Evolutionary conservation across 2,113 vertebrate genomes (phyloP), one percentile per base, ranked within the genome.

Genomic region (Halcyon malimbica): DNA sequence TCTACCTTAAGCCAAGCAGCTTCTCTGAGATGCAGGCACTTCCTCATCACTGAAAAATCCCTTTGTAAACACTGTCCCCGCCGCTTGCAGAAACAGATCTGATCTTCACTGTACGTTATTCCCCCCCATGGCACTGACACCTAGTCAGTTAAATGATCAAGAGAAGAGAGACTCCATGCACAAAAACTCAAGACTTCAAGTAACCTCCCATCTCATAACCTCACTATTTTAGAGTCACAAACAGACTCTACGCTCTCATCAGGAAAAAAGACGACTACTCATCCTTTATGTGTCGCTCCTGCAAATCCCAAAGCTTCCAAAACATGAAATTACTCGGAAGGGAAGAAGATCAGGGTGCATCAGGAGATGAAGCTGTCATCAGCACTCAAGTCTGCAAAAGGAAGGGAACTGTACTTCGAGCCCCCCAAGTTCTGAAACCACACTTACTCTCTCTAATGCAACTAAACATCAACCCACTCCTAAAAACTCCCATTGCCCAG

Each of bases 291-390:
- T 0, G 0, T 26, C 12, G 3, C 16, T 64, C 39, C 50, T 81
- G 33, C 48, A 94, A 77, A 90, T 51, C 57, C n/a, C 74, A 70
- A 76, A 83, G 53, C 41, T 89, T 83, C 54, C 46, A 35, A 94
- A 83, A 71, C 17, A 59, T 13, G 16, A 75, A 96, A 42, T 42
- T 60, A 68, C 15, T 65, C 23, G 37, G 48, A 94, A 48, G 2
- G 11, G 9, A 69, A 88, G 83, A 74, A 54, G 23, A 65, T 44
- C 37, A 88, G 24, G 59, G 37, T 50, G 69, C 28, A 63, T 51
- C 48, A 62, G 64, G 62, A 81, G 53, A 41, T 31, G 19, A 74
- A 89, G 57, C 3, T 75, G 50, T 41, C 78, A 81, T 60, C 50
- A 87, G 53, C 4, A 3, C 64, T 92, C 41, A 87, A 73, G 65